Conservation (phyloP, 2,888 invertebrate species). For the Latrodectus hesperus region DNA sequence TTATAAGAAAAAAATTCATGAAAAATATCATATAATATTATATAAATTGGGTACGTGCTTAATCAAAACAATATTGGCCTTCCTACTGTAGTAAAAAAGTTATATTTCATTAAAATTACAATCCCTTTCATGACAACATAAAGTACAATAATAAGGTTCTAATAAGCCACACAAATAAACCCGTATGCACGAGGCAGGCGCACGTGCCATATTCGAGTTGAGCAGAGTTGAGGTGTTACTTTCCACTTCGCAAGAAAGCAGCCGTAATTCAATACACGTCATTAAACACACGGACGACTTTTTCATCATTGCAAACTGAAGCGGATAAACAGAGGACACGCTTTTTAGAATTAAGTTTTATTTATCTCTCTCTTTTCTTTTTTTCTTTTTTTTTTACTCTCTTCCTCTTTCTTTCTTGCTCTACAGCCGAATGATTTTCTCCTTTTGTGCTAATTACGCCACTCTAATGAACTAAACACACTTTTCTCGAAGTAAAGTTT, state of each 20-base stretch:
- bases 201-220: background rate
- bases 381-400: constrained; percentile 10
- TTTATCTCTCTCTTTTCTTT: background rate
- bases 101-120: too few species aligned
- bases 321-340: constrained; percentile 65
- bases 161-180: background rate
- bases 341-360: constrained; percentile 60
- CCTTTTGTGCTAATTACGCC: constrained; percentile 59
- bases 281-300: constrained; percentile 66
- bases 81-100: too few species aligned
- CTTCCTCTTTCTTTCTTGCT: constrained; percentile 16
- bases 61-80: background rate
- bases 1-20: background rate
- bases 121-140: background rate
- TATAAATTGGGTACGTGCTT: background rate
- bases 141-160: background rate
- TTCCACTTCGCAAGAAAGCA: constrained; percentile 37
- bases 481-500: constrained; percentile 48
- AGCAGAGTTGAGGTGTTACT: constrained; percentile 58
- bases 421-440: constrained; percentile 51
- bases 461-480: constrained; percentile 67
- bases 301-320: constrained; percentile 63
- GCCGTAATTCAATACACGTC: constrained; percentile 65
- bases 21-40: background rate
- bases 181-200: background rate